Percentiles rank a stretch among this genome's conserved stretches.
These are phyloP conservation scores for Artibeus jamaicensis DNA, from an alignment of 2,797 vertebrate species.

Conservation along the genomic window DNA sequence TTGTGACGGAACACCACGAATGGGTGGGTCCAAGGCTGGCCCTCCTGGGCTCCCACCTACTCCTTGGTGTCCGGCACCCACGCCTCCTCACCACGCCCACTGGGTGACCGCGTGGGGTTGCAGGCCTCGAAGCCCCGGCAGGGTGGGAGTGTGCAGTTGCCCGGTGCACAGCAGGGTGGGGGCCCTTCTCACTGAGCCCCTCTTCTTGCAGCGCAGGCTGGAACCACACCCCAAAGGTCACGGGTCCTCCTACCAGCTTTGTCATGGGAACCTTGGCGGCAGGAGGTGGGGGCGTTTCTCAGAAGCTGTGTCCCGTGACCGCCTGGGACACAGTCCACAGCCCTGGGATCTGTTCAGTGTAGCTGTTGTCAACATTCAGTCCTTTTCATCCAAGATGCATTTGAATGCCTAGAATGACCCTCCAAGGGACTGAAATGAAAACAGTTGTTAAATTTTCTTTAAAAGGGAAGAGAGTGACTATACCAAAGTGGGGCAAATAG, in stretches of 20 bases:
- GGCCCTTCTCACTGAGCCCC: neutral
- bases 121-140: neutral
- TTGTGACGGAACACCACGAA: neutral
- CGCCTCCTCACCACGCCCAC: neutral
- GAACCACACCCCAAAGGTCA: neutral
- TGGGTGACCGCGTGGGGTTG: neutral
- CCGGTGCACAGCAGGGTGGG: too few species aligned
- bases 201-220: neutral
- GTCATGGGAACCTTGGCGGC: rapidly evolving
- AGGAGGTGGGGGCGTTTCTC: too few species aligned
- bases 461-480: neutral
- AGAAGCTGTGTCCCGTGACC: neutral
- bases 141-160: neutral
- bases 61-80: too few species aligned
- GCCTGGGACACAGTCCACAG: neutral
- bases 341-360: rapidly evolving
- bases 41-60: neutral
- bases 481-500: neutral
- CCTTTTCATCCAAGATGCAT: neutral
- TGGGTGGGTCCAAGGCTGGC: neutral
- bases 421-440: neutral
- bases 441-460: neutral
- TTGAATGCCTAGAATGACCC: neutral
- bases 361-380: too few species aligned
- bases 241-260: too few species aligned